These are phyloP conservation scores for Ascaphus truei DNA, from an alignment of 2,113 vertebrate species.

Conservation along the genomic window DNA sequence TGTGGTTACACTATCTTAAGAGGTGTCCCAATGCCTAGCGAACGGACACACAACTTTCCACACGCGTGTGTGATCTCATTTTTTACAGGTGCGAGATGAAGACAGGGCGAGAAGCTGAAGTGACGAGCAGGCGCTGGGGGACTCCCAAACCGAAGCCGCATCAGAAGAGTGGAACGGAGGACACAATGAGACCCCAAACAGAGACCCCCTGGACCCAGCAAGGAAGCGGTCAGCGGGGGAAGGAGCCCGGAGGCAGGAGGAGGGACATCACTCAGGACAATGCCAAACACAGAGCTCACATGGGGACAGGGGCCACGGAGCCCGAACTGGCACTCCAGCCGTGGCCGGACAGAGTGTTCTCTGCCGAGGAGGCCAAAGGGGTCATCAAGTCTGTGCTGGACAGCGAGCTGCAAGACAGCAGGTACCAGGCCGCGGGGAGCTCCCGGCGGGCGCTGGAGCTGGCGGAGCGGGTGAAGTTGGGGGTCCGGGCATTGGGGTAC, in stretches of 20 bases:
- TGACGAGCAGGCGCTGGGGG: not conserved
- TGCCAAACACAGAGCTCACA: not conserved
- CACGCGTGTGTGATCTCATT: too few relatives aligned
- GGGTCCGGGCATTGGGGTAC: conserved; percentile 33
- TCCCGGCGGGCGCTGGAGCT: conserved; percentile 28
- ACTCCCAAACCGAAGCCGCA: not conserved
- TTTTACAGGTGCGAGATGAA: conserved; percentile 3
- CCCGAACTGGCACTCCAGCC: conserved; percentile 16
- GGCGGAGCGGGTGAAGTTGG: conserved; percentile 38
- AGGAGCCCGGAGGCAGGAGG: not conserved
- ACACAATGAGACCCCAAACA: not conserved
- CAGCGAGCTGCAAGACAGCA: conserved; percentile 8
- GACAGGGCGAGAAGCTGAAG: not conserved
- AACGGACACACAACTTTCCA: too few relatives aligned
- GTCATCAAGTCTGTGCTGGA: conserved; percentile 40
- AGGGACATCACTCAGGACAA: not conserved
- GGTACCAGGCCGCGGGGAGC: conserved; percentile 29
- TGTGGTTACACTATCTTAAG: too few relatives aligned
- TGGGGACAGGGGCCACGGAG: not conserved
- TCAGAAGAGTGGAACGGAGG: not conserved
- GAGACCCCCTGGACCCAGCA: not conserved
- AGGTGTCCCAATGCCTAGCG: too few relatives aligned
- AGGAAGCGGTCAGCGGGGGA: not conserved
- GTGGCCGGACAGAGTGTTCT: conserved; percentile 29
- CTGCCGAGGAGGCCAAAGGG: conserved; percentile 12